Base-by-base conservation (phyloP, 2,797 vertebrate species). In the Catharus ustulatus region DNA sequence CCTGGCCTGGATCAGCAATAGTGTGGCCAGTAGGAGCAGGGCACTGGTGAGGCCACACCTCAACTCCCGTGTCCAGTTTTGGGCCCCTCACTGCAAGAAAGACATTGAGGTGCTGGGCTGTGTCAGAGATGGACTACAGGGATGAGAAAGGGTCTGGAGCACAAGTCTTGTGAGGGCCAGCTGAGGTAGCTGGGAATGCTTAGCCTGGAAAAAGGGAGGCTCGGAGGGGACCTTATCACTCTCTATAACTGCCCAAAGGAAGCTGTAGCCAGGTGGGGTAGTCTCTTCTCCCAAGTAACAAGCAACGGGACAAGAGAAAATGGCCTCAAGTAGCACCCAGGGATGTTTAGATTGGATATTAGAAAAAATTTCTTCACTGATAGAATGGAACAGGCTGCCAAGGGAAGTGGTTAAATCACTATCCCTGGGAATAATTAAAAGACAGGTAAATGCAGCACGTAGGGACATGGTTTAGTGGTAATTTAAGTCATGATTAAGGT, bases 31-130 rank as follows among this genome's bases (percentile, higher is more conserved):
- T 21, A 64, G 46, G 23, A 34, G 1, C 13, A 34, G 23, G 32
- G 10, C 32, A 13, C 6, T 64, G 40, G 1, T 48, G 40, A 69
- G 34, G 17, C 19, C 12, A 4, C 20, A 38, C 2, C 13, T 48
- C 5, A 9, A 32, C 20, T 32, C 11, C 4, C 24, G 20, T n/a
- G 32, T 1, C 45, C 29, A 15, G 11, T 21, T 55, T 27, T 49
- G 43, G 6, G 16, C 2, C 7, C 0, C 16, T 46, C 10, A 45
- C 6, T 24, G 4, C 21, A 40, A 22, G 18, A 59, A 8, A 54
- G 36, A 40, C 5, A 7, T 17, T 36, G 43, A 43, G 32, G 27
- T 0, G 5, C 11, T 48, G 43, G 13, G 17, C 3, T 0, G 0
- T 6, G 57, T n/a, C 36, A 69, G 49, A 55, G 48, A 62, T 36